Conservation (phyloP, 53 echinoderm and acorn worm species). For the Hippasteria phrygiana region DNA sequence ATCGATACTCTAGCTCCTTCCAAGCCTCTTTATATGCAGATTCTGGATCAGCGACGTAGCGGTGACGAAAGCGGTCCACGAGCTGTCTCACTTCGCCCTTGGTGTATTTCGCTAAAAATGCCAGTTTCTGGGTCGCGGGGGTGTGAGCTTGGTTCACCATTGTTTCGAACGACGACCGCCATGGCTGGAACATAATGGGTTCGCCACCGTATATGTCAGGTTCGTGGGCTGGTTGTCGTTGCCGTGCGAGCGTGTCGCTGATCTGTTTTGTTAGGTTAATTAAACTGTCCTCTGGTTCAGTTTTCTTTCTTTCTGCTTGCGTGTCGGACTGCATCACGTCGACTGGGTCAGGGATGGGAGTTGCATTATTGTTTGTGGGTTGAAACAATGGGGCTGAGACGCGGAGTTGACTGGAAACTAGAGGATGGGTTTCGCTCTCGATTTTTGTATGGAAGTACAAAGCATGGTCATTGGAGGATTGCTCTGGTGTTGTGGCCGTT, state of each 20-base stretch:
- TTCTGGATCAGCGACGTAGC: not conserved
- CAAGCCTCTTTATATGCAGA: slow-evolving; percentile 40
- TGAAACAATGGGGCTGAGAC: not conserved
- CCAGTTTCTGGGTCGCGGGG: slow-evolving; percentile 36
- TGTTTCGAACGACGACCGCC: slow-evolving; percentile 51
- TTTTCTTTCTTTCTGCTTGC: too few relatives aligned
- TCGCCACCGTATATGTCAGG: slow-evolving; percentile 62
- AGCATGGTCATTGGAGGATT: slow-evolving; percentile 60
- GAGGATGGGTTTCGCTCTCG: not conserved
- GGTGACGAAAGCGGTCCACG: slow-evolving; percentile 12
- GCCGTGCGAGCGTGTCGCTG: slow-evolving; percentile 42
- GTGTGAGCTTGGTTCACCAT: slow-evolving; percentile 39
- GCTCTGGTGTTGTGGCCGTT: not conserved
- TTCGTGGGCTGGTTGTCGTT: slow-evolving; percentile 62
- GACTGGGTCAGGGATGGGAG: not conserved
- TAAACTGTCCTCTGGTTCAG: slow-evolving; percentile 13
- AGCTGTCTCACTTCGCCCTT: slow-evolving; percentile 13
- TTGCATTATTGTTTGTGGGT: not conserved
- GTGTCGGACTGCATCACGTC: not conserved
- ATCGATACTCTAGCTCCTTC: slow-evolving; percentile 63
- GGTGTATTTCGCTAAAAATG: slow-evolving; percentile 41
- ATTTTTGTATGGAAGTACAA: not conserved
- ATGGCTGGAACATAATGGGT: slow-evolving; percentile 64
- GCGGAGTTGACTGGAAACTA: not conserved
- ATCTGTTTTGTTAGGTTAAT: slow-evolving; percentile 58